Evolutionary conservation across 2,888 invertebrate genomes (phyloP).

Genomic region (Meloe dianella): DNA sequence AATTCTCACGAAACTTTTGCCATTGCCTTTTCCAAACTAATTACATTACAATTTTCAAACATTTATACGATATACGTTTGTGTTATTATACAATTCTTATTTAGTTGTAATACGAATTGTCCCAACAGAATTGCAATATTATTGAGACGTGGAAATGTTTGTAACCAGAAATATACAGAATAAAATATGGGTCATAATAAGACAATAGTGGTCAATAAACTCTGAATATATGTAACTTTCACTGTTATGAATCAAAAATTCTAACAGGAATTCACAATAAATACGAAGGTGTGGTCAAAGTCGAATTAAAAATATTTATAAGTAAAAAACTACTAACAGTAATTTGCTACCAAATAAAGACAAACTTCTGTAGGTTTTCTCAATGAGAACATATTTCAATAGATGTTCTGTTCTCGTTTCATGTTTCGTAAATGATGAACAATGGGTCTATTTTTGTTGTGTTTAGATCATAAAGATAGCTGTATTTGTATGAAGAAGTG

Average conservation of each 20-base stretch:
- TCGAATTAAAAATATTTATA: background rate
- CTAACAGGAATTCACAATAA: background rate
- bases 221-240: background rate
- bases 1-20: background rate
- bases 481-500: background rate
- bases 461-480: background rate
- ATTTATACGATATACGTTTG: no score
- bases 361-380: background rate
- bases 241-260: background rate
- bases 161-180: background rate
- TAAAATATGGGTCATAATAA: background rate
- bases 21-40: background rate
- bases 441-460: background rate
- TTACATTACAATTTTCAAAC: no score
- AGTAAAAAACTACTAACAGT: background rate
- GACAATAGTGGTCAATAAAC: slow-evolving; percentile 10
- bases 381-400: background rate
- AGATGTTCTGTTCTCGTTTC: background rate
- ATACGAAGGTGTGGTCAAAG: background rate
- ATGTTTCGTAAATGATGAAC: background rate
- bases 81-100: no score
- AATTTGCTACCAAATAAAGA: background rate
- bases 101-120: background rate
- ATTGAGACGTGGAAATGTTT: background rate
- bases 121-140: no score